Percentiles rank a stretch among this genome's conserved stretches.
These are phyloP conservation scores for Pyrgilauda ruficollis DNA, from an alignment of 2,113 vertebrate species.

Conservation along the genomic window DNA sequence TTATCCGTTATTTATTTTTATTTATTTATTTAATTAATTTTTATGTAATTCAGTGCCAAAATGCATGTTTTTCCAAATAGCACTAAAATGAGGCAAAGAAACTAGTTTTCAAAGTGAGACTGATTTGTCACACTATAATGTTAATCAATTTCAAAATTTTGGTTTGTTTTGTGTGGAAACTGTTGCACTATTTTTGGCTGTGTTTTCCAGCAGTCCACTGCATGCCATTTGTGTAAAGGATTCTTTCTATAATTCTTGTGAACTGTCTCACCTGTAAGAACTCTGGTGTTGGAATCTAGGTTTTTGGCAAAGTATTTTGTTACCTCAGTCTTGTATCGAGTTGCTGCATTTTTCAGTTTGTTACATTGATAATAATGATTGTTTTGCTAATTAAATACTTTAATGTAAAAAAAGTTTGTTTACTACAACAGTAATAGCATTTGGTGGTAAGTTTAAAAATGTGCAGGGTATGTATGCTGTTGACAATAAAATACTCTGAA, in stretches of 20 bases:
- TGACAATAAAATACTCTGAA: slow-evolving; percentile 42
- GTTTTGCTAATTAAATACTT: slow-evolving; percentile 80
- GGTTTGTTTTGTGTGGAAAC: slow-evolving; percentile 66
- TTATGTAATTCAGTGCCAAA: slow-evolving; percentile 73
- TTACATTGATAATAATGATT: slow-evolving; percentile 77
- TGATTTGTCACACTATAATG: slow-evolving; percentile 47
- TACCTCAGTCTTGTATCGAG: slow-evolving; percentile 83
- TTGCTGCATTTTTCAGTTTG: slow-evolving; percentile 82
- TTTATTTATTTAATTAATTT: slow-evolving; percentile 42
- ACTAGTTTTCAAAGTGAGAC: slow-evolving; percentile 58
- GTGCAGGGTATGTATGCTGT: background rate
- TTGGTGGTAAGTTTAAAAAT: slow-evolving; percentile 63
- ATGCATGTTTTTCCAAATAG: slow-evolving; percentile 76
- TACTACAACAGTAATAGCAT: slow-evolving; percentile 67
- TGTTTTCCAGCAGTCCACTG: slow-evolving; percentile 65
- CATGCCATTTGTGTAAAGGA: slow-evolving; percentile 74
- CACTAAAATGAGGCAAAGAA: slow-evolving; percentile 64
- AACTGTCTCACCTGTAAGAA: slow-evolving; percentile 64
- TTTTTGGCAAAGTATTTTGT: slow-evolving; percentile 81
- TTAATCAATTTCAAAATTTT: slow-evolving; percentile 64
- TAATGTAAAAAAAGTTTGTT: slow-evolving; percentile 68
- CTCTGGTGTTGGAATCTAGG: slow-evolving; percentile 60
- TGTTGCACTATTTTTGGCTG: slow-evolving; percentile 65
- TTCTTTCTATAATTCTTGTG: slow-evolving; percentile 68
- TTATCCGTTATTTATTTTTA: too few relatives aligned